Percentiles rank a stretch among this genome's conserved stretches.
These are phyloP conservation scores for Choloepus didactylus DNA, from an alignment of 2,797 vertebrate species.

Conservation along the genomic window DNA sequence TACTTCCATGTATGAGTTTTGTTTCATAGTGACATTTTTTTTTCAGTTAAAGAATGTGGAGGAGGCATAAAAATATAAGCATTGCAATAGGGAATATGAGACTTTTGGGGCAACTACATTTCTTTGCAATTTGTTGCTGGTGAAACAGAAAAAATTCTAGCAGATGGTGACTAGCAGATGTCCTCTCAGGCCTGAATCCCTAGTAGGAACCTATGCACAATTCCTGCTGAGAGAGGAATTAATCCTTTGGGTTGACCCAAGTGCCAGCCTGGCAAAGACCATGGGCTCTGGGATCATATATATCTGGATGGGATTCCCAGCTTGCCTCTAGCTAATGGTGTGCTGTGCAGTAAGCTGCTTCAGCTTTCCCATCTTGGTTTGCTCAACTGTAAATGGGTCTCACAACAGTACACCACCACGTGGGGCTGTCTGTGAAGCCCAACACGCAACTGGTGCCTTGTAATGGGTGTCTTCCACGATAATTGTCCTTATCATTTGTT, in stretches of 20 bases:
- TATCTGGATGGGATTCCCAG: background rate
- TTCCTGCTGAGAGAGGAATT: background rate
- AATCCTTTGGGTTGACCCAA: background rate
- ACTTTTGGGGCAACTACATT: background rate
- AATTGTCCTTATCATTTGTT: background rate
- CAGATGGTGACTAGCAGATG: background rate
- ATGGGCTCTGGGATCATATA: background rate
- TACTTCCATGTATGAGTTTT: background rate
- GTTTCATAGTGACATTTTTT: constrained; percentile 27
- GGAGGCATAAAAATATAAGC: background rate
- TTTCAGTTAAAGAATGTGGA: constrained; percentile 25
- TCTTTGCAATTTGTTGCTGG: constrained; percentile 23
- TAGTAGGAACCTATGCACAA: background rate
- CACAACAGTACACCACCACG: fast-evolving
- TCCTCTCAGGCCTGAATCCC: background rate
- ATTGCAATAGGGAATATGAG: background rate
- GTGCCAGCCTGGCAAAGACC: background rate
- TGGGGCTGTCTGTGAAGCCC: background rate
- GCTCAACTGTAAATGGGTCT: background rate
- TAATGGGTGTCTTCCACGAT: background rate
- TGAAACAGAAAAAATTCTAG: background rate
- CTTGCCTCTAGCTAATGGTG: background rate
- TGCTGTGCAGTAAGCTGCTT: background rate
- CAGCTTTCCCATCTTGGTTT: background rate
- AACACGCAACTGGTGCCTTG: background rate